Conservation (phyloP, 2,113 vertebrate species). For the Aix galericulata region DNA sequence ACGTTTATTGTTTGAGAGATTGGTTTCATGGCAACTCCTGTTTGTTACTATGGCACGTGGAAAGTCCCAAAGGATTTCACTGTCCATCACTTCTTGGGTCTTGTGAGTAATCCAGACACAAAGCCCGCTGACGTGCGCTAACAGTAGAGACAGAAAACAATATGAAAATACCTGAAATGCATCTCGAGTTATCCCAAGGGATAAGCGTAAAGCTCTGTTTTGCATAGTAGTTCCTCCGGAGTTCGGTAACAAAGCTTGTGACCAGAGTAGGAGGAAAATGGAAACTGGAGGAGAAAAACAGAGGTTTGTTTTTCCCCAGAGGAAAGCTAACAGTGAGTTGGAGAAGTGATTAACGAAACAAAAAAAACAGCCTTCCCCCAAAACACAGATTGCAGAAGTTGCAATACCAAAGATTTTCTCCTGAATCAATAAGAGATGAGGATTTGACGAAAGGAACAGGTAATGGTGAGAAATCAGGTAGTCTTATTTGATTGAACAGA, state of each 20-base stretch:
- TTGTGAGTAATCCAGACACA: neutral
- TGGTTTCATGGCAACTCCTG: constrained; percentile 36
- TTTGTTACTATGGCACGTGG: neutral
- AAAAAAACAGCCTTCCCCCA: neutral
- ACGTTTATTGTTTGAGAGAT: neutral
- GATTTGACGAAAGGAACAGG: neutral
- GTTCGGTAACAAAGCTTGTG: neutral
- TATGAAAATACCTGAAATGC: neutral
- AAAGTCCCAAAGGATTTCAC: neutral
- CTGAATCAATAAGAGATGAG: neutral
- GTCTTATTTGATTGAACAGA: neutral
- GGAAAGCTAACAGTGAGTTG: neutral
- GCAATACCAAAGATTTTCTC: neutral
- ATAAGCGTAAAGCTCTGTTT: neutral
- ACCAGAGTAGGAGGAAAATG: neutral
- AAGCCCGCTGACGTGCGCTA: neutral
- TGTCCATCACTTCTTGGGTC: constrained; percentile 1
- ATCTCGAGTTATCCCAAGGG: neutral
- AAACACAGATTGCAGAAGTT: neutral
- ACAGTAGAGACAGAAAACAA: neutral
- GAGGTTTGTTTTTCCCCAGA: neutral
- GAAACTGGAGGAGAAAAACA: neutral
- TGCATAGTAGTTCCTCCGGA: neutral
- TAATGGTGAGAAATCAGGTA: neutral
- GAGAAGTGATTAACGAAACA: neutral